Base-by-base conservation (phyloP, 2,888 invertebrate genomes). In the Ennomos quercinarius region DNA sequence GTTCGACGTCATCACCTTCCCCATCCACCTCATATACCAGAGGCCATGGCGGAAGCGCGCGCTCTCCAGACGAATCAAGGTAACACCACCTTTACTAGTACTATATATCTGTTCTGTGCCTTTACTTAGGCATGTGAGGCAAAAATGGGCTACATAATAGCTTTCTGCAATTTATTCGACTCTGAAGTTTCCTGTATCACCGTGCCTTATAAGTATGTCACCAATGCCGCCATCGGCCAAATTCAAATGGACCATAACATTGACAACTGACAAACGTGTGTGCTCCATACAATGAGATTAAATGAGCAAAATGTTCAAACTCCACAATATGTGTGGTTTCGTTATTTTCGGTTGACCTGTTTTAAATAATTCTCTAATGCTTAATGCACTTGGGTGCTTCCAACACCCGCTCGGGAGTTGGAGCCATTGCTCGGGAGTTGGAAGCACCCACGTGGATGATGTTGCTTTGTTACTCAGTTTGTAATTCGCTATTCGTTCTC, bases 1-100 rank as follows among this genome's bases (percentile, higher is more conserved):
- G 69, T 98, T 96, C 92, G 98, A 99, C 87, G 94, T 98, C 77
- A 92, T 99, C 80, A 97, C 98, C 63, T 96, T 97, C 91, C 97
- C 99, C 63, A 95, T 98, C 35, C 98, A 98, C 91, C 95, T 97
- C 76, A 90, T 98, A 66, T 89, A 97, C 68, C 98, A 98, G 89
- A 94, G 96, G 78, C 98, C 98, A 62, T 98, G 98, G 98, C 95
- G 95, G 84, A 95, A 95, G 80, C 94, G 96, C 69, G 94, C 95
- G 63, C 93, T 96, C 59, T 95, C 97, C 46, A 93, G 96, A 68
- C 94, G 96, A 76, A 94, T 96, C 70, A 97, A 97, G 95, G 96
- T 96, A 8, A 55, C 17, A 8, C 37, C 0, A 9, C 40, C 9
- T 10, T 13, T 8, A 17, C 17, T 3, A 17, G 17, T 17, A n/a